Evolutionary conservation across 2,888 invertebrate species (phyloP), one percentile per base, ranked within the genome.

Genomic region (Mactromeris polynyma): DNA sequence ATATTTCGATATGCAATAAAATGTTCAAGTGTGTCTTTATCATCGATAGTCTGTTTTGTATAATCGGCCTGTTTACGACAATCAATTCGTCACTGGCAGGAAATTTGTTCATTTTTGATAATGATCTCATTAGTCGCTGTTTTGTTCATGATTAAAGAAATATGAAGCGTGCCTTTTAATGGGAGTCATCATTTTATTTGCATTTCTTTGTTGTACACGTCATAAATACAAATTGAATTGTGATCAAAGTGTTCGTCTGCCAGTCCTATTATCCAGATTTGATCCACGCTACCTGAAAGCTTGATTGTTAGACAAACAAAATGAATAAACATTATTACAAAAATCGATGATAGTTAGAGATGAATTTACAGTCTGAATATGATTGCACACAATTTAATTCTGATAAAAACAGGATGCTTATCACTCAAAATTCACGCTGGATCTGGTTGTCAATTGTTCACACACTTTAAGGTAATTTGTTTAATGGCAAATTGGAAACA

Each of bases 291-390:
- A 64, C 58, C 26, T 64, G 26, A 64, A 64, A 26, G 21, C 26
- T 64, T 9, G n/a, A 26, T 64, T 64, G 58, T 64, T 64, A 26
- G 58, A 26, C 58, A 64, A 64, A 64, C 58, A n/a, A 11, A 26
- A 64, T 64, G 58, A 64, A 64, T 64, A 64, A 64, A 64, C 26
- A 64, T 64, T 64, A 64, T 64, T n/a, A 64, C 58, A 64, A 26
- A 46, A n/a, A 64, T 64, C 58, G 11, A 64, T 64, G n/a, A 64
- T 26, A 9, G 58, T 64, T 64, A 21, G 26, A 64, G 58, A 26
- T 64, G 58, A 64, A 64, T 64, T 64, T 26, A 26, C 6, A 64
- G 9, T 6, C 21, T 64, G 58, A 64, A n/a, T n/a, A 26, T 64
- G 58, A 64, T 64, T 1, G n/a, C n/a, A 21, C 4, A 26, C 58